A percentile compares a stretch with the other conserved stretches of the same genome.
Conservation (phyloP, 2,113 vertebrate genomes). For the Psilopogon haemacephalus region DNA sequence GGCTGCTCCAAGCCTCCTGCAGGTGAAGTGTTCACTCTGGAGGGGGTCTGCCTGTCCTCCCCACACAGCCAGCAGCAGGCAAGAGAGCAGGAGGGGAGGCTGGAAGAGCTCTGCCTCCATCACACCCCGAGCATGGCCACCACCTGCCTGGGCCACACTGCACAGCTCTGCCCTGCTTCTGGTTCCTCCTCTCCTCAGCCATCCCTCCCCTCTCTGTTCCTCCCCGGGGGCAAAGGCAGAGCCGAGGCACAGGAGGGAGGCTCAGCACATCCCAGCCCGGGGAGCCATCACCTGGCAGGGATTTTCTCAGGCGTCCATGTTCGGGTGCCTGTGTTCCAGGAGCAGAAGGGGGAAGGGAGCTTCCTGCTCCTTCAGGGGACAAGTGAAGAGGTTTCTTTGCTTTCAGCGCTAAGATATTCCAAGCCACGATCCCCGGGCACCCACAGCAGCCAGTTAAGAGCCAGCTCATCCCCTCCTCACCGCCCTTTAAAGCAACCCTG, state of each 20-base stretch:
- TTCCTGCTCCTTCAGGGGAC: background rate
- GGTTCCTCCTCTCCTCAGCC: background rate
- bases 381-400: background rate
- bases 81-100: background rate
- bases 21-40: rapidly evolving
- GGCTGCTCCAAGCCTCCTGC: background rate
- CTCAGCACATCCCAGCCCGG: background rate
- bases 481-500: background rate
- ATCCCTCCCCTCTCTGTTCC: rapidly evolving
- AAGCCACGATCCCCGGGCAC: rapidly evolving
- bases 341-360: background rate
- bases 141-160: rapidly evolving
- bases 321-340: background rate
- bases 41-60: background rate
- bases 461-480: rapidly evolving
- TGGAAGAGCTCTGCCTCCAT: rapidly evolving
- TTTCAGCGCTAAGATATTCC: background rate
- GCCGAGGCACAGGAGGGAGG: rapidly evolving
- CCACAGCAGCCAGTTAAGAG: background rate
- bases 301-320: background rate
- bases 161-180: background rate
- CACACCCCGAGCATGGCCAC: rapidly evolving
- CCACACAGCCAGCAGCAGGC: background rate
- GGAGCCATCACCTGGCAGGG: background rate
- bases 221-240: background rate